Evolutionary conservation across 2,113 vertebrate species (phyloP), one percentile per base, ranked within the genome.

Genomic region (Grantiella picta): DNA sequence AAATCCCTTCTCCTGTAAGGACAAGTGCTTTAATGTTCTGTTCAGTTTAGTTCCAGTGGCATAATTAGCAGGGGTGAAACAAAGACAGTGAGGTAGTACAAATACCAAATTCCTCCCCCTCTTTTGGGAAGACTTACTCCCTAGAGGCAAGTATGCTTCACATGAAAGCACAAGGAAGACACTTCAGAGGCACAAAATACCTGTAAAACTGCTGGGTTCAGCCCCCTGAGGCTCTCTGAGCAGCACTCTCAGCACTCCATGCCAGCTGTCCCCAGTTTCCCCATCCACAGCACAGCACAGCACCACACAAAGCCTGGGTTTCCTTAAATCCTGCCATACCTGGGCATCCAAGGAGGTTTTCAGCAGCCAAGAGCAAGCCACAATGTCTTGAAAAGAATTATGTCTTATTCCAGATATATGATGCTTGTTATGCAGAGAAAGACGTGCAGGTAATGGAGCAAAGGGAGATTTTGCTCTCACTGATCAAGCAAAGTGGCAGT

Each of bases 91-190:
- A 82, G 65, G n/a, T n/a, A 87, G 78, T 17, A 40, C 15, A 23
- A 86, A 71, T 53, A 50, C 20, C 25, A 42, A 75, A 76, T 57
- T 81, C 31, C 36, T 80, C 11, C 35, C 33, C 24, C 8, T 79
- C 27, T 72, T 68, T 76, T 33, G 71, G 31, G 33, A 86, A 54
- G 11, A 14, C 33, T 38, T 49, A n/a, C 11, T 65, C 91, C 56
- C 81, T 28, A 11, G 36, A 72, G 93, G 61, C 49, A 76, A 7
- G 23, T 42, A 28, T 54, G 45, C 29, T 57, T 89, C 42, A 61
- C 57, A 65, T 76, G 86, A 95, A 89, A 72, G 65, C 35, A 68
- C 77, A 92, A 65, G 89, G 52, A 81, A 85, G 52, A 42, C 23
- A 61, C 11, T 92, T 77, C 54, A 82, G 83, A 92, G 83, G 35